phyloP scores from a whole-genome alignment of 2,797 vertebrate species.

The Oreochromis mossambicus region DNA sequence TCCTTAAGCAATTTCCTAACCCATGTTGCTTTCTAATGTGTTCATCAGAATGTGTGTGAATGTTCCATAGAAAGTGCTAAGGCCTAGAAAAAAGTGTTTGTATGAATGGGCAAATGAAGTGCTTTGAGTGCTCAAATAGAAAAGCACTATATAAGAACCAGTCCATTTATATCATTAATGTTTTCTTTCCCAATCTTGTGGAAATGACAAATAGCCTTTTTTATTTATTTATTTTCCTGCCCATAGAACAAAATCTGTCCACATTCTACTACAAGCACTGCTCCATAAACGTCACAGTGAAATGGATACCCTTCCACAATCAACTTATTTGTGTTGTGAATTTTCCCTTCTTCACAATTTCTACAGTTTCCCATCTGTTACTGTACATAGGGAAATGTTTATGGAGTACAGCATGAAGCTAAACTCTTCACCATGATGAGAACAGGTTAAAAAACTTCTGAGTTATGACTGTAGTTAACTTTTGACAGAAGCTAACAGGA shows the following conservation, averaged over 20 bases:
- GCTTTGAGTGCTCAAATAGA: neutral
- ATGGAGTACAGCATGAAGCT: neutral
- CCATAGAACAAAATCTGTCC: neutral
- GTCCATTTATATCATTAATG: too few species aligned
- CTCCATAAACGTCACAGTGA: neutral
- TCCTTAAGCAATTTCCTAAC: neutral
- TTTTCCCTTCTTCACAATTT: neutral
- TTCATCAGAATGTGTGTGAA: neutral
- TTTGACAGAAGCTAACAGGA: accelerated
- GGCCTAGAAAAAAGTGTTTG: neutral
- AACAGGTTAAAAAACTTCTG: neutral
- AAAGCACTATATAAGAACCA: neutral
- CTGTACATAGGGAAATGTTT: neutral
- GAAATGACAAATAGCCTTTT: neutral
- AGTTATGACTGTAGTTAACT: neutral
- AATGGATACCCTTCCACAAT: neutral
- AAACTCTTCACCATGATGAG: neutral
- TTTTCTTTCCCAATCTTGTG: neutral
- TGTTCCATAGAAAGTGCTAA: neutral
- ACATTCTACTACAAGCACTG: neutral
- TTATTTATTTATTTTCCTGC: neutral
- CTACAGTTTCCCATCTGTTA: neutral
- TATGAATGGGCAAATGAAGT: neutral
- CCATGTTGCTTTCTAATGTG: neutral
- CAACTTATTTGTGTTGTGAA: neutral